Conservation (phyloP, 2,797 vertebrate genomes). For the Argyrosomus regius region DNA sequence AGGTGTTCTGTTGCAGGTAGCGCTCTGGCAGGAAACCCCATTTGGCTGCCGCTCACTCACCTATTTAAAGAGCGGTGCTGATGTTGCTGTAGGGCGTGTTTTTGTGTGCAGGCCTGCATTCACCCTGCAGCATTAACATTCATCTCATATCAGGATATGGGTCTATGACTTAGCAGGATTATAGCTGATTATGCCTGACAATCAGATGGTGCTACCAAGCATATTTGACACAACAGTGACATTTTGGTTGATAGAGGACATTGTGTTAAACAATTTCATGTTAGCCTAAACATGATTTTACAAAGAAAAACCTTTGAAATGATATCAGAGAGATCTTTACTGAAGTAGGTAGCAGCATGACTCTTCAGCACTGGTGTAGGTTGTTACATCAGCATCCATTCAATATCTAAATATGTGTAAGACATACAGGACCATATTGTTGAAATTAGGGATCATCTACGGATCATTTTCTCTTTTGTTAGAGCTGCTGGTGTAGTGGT, state of each 20-base stretch:
- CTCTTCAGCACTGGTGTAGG: background rate
- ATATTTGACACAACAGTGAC: conserved; percentile 8
- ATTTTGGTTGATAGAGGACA: background rate
- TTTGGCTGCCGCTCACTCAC: background rate
- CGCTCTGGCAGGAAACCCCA: conserved; percentile 20
- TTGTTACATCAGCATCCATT: background rate
- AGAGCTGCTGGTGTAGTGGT: too few relatives aligned
- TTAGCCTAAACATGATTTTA: background rate
- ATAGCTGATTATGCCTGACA: conserved; percentile 33
- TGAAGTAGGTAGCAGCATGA: background rate
- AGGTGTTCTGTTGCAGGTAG: conserved; percentile 14
- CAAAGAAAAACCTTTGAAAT: conserved; percentile 1
- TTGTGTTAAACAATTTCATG: background rate
- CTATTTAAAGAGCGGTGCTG: conserved; percentile 22
- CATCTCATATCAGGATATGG: conserved; percentile 24
- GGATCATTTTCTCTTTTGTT: too few relatives aligned
- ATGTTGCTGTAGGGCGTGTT: conserved; percentile 34
- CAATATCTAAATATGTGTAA: background rate
- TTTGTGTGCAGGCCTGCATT: conserved; percentile 17
- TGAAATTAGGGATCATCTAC: background rate
- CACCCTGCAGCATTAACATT: conserved; percentile 31
- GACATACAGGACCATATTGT: background rate
- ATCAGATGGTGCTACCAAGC: background rate
- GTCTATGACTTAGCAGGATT: conserved; percentile 24
- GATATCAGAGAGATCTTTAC: background rate